These are phyloP conservation scores for Mythimna loreyi DNA, from an alignment of 2,888 invertebrate species.

Conservation along the genomic window DNA sequence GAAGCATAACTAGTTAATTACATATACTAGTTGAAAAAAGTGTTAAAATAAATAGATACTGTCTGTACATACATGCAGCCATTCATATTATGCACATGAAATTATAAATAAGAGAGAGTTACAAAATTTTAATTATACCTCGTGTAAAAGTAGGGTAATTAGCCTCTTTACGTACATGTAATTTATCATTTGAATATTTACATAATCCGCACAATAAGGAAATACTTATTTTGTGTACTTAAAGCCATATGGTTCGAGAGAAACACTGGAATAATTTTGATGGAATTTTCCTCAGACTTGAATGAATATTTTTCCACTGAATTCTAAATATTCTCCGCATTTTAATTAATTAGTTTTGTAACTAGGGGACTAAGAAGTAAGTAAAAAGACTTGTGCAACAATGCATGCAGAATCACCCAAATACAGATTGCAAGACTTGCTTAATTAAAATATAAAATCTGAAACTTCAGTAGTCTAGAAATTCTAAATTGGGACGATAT, in stretches of 20 bases:
- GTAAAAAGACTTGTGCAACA: neutral
- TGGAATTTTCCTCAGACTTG: neutral
- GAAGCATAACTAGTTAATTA: too few relatives aligned
- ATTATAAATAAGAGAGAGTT: conserved; percentile 60
- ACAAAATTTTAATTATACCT: conserved; percentile 53
- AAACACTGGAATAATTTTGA: neutral
- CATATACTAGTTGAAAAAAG: neutral
- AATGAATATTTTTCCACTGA: neutral
- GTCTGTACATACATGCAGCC: conserved; percentile 13
- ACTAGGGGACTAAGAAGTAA: neutral
- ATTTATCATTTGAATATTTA: conserved; percentile 47
- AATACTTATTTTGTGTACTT: conserved; percentile 13
- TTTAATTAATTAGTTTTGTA: too few relatives aligned
- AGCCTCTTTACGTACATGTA: conserved; percentile 36
- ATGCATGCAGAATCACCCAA: neutral
- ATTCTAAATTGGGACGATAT: neutral
- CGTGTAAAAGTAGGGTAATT: conserved; percentile 60
- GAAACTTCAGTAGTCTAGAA: neutral
- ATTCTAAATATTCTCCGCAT: too few relatives aligned
- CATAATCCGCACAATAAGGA: conserved; percentile 35
- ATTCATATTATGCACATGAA: conserved; percentile 36
- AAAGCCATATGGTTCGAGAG: neutral
- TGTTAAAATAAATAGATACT: neutral
- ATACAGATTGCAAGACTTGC: neutral
- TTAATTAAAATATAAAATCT: neutral